These are phyloP conservation scores for Drosophila subpulchrella DNA, from an alignment of 1,140 invertebrate species.

Conservation along the genomic window DNA sequence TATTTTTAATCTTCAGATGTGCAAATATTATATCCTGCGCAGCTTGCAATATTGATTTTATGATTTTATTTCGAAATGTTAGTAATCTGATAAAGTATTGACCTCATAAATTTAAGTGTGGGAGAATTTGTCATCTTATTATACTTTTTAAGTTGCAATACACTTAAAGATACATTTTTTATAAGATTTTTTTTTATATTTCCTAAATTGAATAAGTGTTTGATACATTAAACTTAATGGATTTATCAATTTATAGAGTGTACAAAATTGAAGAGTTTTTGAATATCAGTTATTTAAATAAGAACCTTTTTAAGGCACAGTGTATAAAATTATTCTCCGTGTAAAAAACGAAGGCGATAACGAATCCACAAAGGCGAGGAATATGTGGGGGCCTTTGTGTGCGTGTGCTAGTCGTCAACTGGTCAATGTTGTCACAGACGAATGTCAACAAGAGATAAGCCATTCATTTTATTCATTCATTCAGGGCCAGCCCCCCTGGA, in stretches of 20 bases:
- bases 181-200: too few species aligned
- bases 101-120: neutral
- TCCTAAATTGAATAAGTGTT: too few species aligned
- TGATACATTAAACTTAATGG: too few species aligned
- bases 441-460: constrained; percentile 83
- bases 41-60: too few species aligned
- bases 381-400: constrained; percentile 27
- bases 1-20: too few species aligned
- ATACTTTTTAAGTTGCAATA: too few species aligned
- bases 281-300: too few species aligned
- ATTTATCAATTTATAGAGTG: too few species aligned
- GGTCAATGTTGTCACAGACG: constrained; percentile 82
- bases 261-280: too few species aligned
- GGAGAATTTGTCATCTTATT: neutral
- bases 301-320: too few species aligned
- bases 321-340: neutral
- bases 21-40: too few species aligned
- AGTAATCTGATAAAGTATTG: neutral
- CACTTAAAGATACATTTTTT: too few species aligned
- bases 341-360: constrained; percentile 50
- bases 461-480: constrained; percentile 82
- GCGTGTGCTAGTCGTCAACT: constrained; percentile 62
- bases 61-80: neutral
- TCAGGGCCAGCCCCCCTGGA: constrained; percentile 25
- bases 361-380: constrained; percentile 45